Percentiles rank a stretch among this genome's conserved stretches.
Evolutionary conservation across 1,140 invertebrate genomes (phyloP).

Genomic region (Caenorhabditis tropicalis): DNA sequence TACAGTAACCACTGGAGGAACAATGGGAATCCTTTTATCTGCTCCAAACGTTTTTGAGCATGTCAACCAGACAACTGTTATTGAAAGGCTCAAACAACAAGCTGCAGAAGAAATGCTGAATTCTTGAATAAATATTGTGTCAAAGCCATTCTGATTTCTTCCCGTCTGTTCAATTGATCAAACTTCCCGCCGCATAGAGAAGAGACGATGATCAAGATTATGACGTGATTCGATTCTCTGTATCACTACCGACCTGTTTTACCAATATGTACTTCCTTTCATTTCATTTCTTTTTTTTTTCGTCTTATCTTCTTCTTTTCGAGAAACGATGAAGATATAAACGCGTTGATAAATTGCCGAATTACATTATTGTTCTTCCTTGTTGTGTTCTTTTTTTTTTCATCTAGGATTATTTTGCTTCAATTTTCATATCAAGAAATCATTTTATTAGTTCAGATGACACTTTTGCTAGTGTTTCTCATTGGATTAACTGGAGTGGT

Average conservation of each 20-base stretch:
- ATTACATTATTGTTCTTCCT: background rate
- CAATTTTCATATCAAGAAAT: background rate
- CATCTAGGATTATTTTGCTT: background rate
- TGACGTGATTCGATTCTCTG: background rate
- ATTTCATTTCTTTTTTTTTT: background rate
- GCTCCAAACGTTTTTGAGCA: constrained; percentile 98
- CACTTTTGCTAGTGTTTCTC: background rate
- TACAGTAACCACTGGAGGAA: constrained; percentile 86
- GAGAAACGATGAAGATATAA: background rate
- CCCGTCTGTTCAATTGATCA: constrained; percentile 5
- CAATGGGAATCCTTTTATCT: constrained; percentile 85
- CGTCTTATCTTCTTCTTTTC: background rate
- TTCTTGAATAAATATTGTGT: background rate
- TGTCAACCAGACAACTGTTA: constrained; percentile 75
- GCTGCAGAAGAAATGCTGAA: constrained; percentile 53
- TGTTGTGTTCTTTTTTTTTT: background rate
- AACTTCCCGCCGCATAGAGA: background rate
- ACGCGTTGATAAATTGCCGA: background rate
- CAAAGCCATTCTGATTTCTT: constrained; percentile 18
- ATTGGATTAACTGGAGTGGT: background rate
- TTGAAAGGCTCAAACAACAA: constrained; percentile 61
- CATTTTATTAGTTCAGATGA: background rate
- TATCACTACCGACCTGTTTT: constrained; percentile 12
- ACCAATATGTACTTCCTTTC: constrained; percentile 18
- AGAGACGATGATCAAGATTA: background rate